A percentile compares a stretch with the other conserved stretches of the same genome.
Evolutionary conservation across 1,140 invertebrate species (phyloP).

Genomic region (Solenopsis invicta): DNA sequence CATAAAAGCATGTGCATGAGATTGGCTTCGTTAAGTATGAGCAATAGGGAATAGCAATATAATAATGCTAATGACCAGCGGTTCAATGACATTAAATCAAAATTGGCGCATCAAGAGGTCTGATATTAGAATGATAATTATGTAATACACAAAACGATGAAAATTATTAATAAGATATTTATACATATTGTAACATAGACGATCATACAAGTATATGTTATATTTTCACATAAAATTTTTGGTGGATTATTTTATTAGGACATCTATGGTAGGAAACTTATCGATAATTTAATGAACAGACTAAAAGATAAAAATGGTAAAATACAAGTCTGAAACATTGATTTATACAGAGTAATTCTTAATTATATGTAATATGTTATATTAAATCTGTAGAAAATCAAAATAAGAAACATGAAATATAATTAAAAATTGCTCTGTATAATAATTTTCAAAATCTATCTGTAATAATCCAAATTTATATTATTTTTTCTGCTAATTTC

Average conservation of each 20-base stretch:
- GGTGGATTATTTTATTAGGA: background rate
- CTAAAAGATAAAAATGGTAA: background rate
- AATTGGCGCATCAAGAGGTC: slow-evolving; percentile 29
- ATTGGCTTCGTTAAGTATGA: background rate
- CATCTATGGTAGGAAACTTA: background rate
- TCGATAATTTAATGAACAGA: background rate
- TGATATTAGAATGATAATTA: slow-evolving; percentile 62
- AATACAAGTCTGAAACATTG: background rate
- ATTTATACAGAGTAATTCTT: slow-evolving; percentile 3
- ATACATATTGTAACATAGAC: slow-evolving; percentile 75
- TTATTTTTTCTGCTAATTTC: background rate
- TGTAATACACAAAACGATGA: slow-evolving; percentile 44
- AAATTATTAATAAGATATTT: slow-evolving; percentile 70
- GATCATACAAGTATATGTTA: slow-evolving; percentile 75
- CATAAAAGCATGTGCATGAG: background rate
- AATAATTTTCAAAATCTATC: background rate
- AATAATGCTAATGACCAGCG: background rate
- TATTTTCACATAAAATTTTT: slow-evolving; percentile 73
- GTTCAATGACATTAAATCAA: slow-evolving; percentile 51
- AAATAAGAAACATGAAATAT: background rate
- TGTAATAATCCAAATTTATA: background rate
- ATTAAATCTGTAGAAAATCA: background rate
- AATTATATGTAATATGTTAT: slow-evolving; percentile 8
- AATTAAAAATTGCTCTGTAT: background rate
- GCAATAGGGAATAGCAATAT: slow-evolving; percentile 54